These are phyloP conservation scores for Myotis daubentonii DNA, from an alignment of 2,797 vertebrate genomes.

Conservation along the genomic window DNA sequence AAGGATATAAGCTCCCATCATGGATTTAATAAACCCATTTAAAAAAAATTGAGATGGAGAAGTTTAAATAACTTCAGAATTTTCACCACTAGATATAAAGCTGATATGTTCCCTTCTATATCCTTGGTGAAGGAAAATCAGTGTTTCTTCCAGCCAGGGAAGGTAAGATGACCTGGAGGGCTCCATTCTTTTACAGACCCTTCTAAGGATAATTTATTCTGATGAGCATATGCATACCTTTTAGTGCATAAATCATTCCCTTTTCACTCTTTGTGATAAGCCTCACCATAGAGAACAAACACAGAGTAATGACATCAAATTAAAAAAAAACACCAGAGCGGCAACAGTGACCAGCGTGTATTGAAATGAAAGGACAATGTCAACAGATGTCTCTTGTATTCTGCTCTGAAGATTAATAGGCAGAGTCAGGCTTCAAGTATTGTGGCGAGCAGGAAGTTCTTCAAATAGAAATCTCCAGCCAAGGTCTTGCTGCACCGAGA, in stretches of 20 bases:
- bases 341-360: background rate
- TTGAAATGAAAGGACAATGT: constrained; percentile 32
- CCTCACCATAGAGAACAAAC: constrained; percentile 55
- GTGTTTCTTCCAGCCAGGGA: background rate
- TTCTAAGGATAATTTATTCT: constrained; percentile 59
- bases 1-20: background rate
- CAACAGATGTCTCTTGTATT: constrained; percentile 54
- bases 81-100: background rate
- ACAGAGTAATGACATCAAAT: constrained; percentile 54
- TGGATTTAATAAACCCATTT: background rate
- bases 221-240: constrained; percentile 42
- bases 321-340: constrained; percentile 59
- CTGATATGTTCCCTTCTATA: background rate
- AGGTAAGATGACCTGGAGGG: background rate
- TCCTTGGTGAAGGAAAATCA: background rate
- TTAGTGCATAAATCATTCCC: constrained; percentile 38
- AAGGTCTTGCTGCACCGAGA: background rate
- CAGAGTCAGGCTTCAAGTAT: background rate
- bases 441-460: background rate
- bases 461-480: background rate
- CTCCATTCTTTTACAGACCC: background rate
- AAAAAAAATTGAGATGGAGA: background rate
- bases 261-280: constrained; percentile 52
- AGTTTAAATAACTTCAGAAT: background rate
- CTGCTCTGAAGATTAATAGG: constrained; percentile 17